Evolutionary conservation across 1,140 invertebrate species (phyloP).

Genomic region (Antheraea pernyi): DNA sequence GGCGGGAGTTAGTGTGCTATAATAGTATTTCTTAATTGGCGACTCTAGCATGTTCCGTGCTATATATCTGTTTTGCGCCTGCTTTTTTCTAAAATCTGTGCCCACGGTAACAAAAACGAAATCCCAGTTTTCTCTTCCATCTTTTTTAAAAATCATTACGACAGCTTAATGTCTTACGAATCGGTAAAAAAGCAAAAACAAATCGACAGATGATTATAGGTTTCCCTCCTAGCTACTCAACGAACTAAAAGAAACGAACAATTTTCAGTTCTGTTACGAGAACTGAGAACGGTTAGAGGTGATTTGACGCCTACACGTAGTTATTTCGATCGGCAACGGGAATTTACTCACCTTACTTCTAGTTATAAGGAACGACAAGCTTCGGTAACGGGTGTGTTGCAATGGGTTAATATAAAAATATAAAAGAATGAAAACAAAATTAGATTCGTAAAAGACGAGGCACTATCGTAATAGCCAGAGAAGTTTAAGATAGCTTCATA

Average conservation of each 20-base stretch:
- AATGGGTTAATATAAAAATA: no score
- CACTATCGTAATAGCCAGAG: no score
- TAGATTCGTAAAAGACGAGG: no score
- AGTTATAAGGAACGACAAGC: slow-evolving; percentile 1
- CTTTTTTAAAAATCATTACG: neutral
- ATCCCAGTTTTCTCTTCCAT: neutral
- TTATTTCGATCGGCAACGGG: slow-evolving; percentile 8
- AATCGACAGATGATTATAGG: neutral
- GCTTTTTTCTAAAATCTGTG: neutral
- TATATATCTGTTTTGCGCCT: no score
- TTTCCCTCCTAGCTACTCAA: neutral
- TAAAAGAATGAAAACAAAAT: no score
- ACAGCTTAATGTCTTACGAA: neutral
- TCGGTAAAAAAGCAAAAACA: neutral
- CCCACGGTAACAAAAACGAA: neutral
- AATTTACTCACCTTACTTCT: slow-evolving; percentile 13
- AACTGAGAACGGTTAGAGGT: slow-evolving; percentile 11
- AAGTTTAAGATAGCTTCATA: no score
- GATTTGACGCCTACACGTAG: slow-evolving; percentile 10
- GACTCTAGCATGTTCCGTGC: no score
- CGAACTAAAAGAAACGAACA: neutral
- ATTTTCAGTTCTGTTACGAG: slow-evolving; percentile 3
- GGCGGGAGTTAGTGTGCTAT: no score
- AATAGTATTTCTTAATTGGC: no score
- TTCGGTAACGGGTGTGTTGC: neutral